These are phyloP conservation scores for Phainopepla nitens DNA, from an alignment of 2,113 vertebrate genomes.

Conservation along the genomic window DNA sequence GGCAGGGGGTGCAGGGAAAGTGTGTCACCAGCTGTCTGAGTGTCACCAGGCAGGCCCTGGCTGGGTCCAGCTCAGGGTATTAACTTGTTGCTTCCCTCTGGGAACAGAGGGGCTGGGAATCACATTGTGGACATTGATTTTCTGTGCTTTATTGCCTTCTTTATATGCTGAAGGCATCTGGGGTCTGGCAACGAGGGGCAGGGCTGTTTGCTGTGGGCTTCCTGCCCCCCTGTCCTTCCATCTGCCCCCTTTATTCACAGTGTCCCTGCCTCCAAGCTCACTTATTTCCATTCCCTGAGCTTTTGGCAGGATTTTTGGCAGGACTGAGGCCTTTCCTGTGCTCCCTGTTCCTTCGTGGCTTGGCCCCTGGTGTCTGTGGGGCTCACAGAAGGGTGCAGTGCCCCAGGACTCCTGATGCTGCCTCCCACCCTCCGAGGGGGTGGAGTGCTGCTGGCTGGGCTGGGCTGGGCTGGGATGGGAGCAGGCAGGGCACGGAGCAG, in stretches of 20 bases:
- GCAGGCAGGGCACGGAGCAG: background rate
- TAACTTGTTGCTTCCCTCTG: background rate
- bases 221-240: background rate
- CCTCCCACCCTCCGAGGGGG: background rate
- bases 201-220: background rate
- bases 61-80: background rate
- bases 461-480: background rate
- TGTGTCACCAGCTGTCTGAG: background rate
- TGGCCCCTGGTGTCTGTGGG: background rate
- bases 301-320: background rate
- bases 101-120: background rate
- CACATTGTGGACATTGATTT: accelerated
- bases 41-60: background rate
- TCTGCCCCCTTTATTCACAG: background rate
- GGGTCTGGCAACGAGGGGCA: background rate
- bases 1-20: background rate
- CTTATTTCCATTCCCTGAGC: background rate
- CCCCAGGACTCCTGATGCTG: background rate
- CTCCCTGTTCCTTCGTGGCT: background rate
- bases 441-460: background rate
- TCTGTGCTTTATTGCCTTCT: background rate
- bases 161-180: background rate
- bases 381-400: background rate
- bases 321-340: background rate
- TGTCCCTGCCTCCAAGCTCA: background rate